These are phyloP conservation scores for Aphodius sticticus DNA, from an alignment of 2,888 invertebrate species.

Conservation along the genomic window DNA sequence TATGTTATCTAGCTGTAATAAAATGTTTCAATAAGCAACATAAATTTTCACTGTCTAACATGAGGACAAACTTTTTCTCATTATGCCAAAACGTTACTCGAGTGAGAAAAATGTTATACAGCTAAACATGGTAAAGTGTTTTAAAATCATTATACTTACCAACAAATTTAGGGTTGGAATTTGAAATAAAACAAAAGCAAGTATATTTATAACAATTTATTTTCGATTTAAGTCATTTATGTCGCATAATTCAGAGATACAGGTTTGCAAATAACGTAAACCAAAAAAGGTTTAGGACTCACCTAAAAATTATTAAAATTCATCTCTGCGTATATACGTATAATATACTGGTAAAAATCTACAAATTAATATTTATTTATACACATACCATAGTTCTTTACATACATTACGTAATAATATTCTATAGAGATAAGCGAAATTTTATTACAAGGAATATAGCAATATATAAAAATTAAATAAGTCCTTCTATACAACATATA, in stretches of 20 bases:
- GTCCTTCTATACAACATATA: background rate
- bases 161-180: background rate
- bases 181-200: conserved; percentile 9
- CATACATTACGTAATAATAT: background rate
- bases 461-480: background rate
- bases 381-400: background rate
- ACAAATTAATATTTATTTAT: background rate
- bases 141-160: too few species aligned
- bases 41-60: too few species aligned
- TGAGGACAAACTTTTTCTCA: too few species aligned
- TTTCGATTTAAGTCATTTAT: background rate
- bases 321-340: background rate
- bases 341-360: background rate
- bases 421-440: background rate
- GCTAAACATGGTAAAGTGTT: too few species aligned
- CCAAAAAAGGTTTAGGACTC: background rate
- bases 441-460: background rate
- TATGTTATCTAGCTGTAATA: too few species aligned
- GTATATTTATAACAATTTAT: conserved; percentile 23
- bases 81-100: too few species aligned
- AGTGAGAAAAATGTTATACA: too few species aligned
- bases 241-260: background rate
- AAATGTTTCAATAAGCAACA: too few species aligned
- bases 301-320: too few species aligned
- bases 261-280: background rate